phyloP scores from a whole-genome alignment of 2,888 invertebrate genomes.

The Dinocampus coccinellae region DNA sequence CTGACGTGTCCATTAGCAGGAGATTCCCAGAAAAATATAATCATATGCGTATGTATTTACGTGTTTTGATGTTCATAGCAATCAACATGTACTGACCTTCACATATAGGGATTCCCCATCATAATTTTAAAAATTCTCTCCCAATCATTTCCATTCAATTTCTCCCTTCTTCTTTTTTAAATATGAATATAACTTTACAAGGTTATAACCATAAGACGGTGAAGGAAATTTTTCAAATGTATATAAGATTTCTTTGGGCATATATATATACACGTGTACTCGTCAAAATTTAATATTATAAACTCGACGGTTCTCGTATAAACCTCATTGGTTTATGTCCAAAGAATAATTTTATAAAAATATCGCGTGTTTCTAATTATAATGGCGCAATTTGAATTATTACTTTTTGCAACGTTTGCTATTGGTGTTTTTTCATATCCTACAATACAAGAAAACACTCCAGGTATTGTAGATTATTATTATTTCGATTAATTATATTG shows the following conservation, averaged over 20 bases:
- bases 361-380: not conserved
- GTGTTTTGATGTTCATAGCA: not conserved
- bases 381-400: conserved; percentile 10
- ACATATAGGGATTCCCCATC: not conserved
- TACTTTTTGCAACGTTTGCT: conserved; percentile 8
- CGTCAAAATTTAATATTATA: not conserved
- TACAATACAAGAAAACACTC: not conserved
- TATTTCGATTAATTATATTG: not conserved
- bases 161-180: not conserved
- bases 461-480: conserved; percentile 23
- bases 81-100: not conserved
- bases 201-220: not conserved
- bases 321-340: not conserved
- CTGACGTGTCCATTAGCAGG: not conserved
- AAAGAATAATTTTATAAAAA: not conserved
- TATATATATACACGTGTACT: not conserved
- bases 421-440: conserved; percentile 27
- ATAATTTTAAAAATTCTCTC: not conserved
- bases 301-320: not conserved
- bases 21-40: not conserved
- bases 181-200: not conserved
- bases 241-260: not conserved
- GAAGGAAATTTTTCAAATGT: not conserved
- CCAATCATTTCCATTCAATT: not conserved
- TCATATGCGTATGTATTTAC: not conserved